Evolutionary conservation across 2,113 vertebrate genomes (phyloP), one percentile per base, ranked within the genome.

Genomic region (Elgaria multicarinata): DNA sequence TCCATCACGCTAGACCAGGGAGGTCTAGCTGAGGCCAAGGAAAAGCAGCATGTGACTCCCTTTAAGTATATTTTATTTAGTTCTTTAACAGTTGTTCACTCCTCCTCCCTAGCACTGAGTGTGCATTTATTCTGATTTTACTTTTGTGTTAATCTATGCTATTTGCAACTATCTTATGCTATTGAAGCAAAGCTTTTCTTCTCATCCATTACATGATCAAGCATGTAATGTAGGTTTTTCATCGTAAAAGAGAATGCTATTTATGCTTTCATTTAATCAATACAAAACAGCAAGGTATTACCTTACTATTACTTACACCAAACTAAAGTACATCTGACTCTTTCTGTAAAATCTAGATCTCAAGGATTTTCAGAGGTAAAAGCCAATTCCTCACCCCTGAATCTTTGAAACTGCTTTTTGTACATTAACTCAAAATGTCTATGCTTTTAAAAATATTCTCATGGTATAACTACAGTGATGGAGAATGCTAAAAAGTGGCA

Each of bases 291-390:
- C 33, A 86, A 76, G n/a, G 66, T 69, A 67, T 66, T 36, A 79
- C 69, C 76, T 79, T 53, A 42, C 76, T 39, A 26, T 64, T 67
- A 50, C 42, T 50, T 69, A 79, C 28, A 53, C 31, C 75, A 78
- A 67, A n/a, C 28, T 69, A 53, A 80, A 79, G n/a, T 80, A 69
- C 76, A 87, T 87, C 75, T 39, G 58, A 69, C n/a, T n/a, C 66
- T 71, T 87, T 69, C 76, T 46, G 53, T 69, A 42, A 79, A 87
- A 80, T 87, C 74, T 87, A 26, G 13, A 26, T 66, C 72, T 86
- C 46, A 13, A 64, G 31, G 10, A 72, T 44, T 81, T 62, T 71
- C 44, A 71, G 26, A 74, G 33, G 22, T 69, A 46, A 79, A 80
- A 66, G 42, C 33, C 86, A 79, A 69, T 87, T 79, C 69, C n/a